Conservation (phyloP, 2,888 invertebrate species). For the Parnassius glacialis region DNA sequence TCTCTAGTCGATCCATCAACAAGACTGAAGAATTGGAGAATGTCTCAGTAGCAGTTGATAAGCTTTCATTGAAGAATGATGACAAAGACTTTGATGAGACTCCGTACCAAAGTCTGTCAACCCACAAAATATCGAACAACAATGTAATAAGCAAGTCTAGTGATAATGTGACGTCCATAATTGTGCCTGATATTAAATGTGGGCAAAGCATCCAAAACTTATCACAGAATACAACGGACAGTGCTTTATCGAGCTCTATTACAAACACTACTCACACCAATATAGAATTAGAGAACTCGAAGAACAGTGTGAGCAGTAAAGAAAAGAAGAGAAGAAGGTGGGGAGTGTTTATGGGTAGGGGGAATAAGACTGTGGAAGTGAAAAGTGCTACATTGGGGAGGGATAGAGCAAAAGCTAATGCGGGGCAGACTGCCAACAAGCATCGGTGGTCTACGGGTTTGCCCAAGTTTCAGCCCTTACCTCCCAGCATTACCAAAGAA, state of each 20-base stretch:
- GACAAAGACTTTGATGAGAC: slow-evolving; percentile 66
- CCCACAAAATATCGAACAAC: slow-evolving; percentile 55
- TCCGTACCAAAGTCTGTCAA: slow-evolving; percentile 71
- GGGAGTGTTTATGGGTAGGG: slow-evolving; percentile 85
- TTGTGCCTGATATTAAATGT: slow-evolving; percentile 45
- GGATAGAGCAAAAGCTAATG: slow-evolving; percentile 79
- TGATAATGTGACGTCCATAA: slow-evolving; percentile 70
- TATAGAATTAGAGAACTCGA: slow-evolving; percentile 49
- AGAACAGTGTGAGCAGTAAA: slow-evolving; percentile 65
- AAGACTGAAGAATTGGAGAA: slow-evolving; percentile 47
- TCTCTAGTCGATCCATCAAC: slow-evolving; percentile 48
- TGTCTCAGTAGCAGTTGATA: slow-evolving; percentile 52
- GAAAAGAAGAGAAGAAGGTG: slow-evolving; percentile 84
- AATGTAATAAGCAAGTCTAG: slow-evolving; percentile 44
- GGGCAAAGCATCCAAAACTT: slow-evolving; percentile 37
- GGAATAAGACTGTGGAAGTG: slow-evolving; percentile 78
- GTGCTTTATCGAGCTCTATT: slow-evolving; percentile 53
- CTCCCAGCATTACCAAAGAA: slow-evolving; percentile 89
- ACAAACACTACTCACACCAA: slow-evolving; percentile 57
- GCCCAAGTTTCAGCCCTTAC: slow-evolving; percentile 85
- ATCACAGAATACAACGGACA: slow-evolving; percentile 45
- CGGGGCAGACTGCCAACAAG: slow-evolving; percentile 66
- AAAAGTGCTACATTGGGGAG: slow-evolving; percentile 86
- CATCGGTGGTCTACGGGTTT: slow-evolving; percentile 86
- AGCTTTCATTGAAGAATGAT: slow-evolving; percentile 56